Evolutionary conservation across 1,140 invertebrate species (phyloP), one percentile per base, ranked within the genome.

Genomic region (Saccostrea echinata): DNA sequence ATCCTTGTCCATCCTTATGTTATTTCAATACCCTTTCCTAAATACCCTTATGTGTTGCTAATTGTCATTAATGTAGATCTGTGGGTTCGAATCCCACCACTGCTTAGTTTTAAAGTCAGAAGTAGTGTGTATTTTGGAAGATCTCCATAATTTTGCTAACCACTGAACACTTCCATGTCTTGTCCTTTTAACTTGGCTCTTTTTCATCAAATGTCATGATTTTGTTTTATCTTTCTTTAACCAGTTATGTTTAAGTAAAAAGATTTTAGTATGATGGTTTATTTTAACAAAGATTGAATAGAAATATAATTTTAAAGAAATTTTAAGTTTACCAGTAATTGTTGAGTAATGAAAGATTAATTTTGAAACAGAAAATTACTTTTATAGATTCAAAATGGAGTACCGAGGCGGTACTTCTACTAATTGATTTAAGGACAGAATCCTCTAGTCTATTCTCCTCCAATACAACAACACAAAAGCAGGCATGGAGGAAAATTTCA

Each of bases 401-500:
- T 30, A 12, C 30, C 33, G 76, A 81, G 27, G 76, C 76, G 1
- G 43, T 81, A 9, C 33, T 81, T 18, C 30, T 81, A 9, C 24
- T 81, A 12, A 51, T 81, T 16, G 11, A 11, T 3, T 18, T 33
- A 16, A 81, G n/a, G 24, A 12, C 16, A 24, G 76, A 35, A 81
- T 12, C 12, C 43, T 18, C 0, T 11, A 16, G 21, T 30, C 43
- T 81, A 6, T 81, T 81, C 11, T 16, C 6, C 6, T 16, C 12
- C 11, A 43, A 81, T 81, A 6, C 30, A 1, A 33, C 24, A 2
- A 81, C 76, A 13, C 76, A 81, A 81, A 81, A 51, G 76, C 33
- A 81, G 76, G 76, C 76, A 21, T 43, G 76, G 76, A 81, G 76
- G 30, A 81, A 81, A 18, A 51, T 81, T 33, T 12, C 76, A 16